Evolutionary conservation across 2,797 vertebrate genomes (phyloP).

Genomic region (Microchirus variegatus): DNA sequence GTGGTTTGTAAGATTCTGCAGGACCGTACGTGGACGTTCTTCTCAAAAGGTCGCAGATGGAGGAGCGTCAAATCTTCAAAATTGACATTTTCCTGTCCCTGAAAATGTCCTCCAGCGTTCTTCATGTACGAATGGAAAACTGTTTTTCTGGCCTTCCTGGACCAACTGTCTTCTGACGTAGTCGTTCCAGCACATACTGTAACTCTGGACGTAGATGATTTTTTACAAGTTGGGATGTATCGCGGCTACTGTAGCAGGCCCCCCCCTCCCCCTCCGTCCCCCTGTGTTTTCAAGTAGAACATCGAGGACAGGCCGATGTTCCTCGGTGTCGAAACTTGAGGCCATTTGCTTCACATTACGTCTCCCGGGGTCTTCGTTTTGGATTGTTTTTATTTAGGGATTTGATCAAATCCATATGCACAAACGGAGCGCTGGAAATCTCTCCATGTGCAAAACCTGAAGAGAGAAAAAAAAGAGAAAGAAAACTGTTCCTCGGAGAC

Average conservation of each 20-base stretch:
- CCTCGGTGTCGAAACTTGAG: neutral
- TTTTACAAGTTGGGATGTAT: neutral
- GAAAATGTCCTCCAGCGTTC: no score
- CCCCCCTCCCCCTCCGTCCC: no score
- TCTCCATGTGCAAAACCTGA: neutral
- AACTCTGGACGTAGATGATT: neutral
- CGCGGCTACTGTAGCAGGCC: neutral
- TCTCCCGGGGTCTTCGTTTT: neutral
- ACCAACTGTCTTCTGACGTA: no score
- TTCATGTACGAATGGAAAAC: no score
- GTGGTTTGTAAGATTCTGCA: no score
- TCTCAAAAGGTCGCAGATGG: no score
- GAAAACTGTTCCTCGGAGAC: conserved; percentile 22
- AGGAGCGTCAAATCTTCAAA: no score
- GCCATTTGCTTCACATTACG: neutral
- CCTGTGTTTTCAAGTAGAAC: no score
- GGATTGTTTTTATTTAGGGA: conserved; percentile 12
- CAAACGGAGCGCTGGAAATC: neutral
- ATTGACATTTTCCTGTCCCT: no score
- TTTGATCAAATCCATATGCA: conserved; percentile 43
- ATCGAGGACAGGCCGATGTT: neutral
- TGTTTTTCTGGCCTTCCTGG: no score
- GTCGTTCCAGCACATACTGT: neutral
- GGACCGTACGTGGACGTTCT: no score
- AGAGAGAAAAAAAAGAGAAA: neutral